Evolutionary conservation across 1,140 invertebrate species (phyloP), one percentile per base, ranked within the genome.

Genomic region (Latrodectus geometricus): DNA sequence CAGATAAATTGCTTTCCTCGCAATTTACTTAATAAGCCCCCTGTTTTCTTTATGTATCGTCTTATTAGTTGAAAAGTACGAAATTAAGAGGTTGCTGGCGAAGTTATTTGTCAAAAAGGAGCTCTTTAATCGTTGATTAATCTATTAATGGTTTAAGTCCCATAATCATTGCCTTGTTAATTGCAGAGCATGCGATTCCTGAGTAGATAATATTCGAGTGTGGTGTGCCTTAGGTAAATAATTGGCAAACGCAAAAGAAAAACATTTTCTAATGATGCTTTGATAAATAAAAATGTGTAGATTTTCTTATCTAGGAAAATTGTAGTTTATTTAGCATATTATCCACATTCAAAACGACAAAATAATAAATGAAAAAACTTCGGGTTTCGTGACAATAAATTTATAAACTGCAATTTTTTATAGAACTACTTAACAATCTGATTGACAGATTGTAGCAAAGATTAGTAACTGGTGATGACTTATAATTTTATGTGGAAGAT

Each of bases 11-110:
- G 83, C 15, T 48, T 66, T 86, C 65, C 69, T 50, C 75, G 83
- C 83, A 86, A 86, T 86, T 86, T 86, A 86, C 65, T 86, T 86
- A 86, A 86, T 86, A 86, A 86, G 74, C 23, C 83, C 75, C 81
- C 74, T 86, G 65, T 78, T 48, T 86, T 86, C 68, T 70, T 76
- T 20, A 76, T 86, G 75, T 65, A 70, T 61, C 75, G 66, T 78
- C 83, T 86, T 86, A 86, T 86, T 86, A 86, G 83, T 86, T 73
- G 54, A 86, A 86, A 86, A 86, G 83, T 78, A 61, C 66, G 74
- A 78, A 86, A 86, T 86, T 76, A 86, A 86, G 83, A 77, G 83
- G 83, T 86, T 77, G 83, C 75, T 48, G 14, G 74, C 23, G 75
- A 48, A 86, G 83, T 86, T 86, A 86, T 86, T 86, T 86, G 75